These are phyloP conservation scores for Drosophila antonietae DNA, from an alignment of 2,888 invertebrate genomes.

Conservation along the genomic window DNA sequence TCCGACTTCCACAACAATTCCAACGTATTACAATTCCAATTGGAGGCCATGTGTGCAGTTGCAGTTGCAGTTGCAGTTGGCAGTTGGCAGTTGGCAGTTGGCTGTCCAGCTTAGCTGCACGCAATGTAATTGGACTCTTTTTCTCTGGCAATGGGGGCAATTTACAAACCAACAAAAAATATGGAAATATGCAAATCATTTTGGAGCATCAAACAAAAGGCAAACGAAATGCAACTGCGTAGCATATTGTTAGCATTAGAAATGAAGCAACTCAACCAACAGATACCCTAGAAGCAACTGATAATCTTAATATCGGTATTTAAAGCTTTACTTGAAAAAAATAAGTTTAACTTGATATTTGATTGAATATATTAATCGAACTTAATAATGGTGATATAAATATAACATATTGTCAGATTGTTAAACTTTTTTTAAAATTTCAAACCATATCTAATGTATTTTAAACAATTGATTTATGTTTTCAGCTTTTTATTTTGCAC, in stretches of 20 bases:
- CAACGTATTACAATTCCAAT: conserved; percentile 30
- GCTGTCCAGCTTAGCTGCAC: conserved; percentile 43
- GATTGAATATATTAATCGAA: too few relatives aligned
- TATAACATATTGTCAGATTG: too few relatives aligned
- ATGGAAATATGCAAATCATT: conserved; percentile 79
- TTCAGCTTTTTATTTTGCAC: neutral
- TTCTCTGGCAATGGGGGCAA: conserved; percentile 51
- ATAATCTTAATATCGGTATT: neutral
- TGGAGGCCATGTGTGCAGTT: conserved; percentile 62
- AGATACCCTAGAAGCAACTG: neutral
- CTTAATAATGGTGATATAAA: too few relatives aligned
- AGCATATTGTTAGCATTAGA: conserved; percentile 47
- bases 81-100: conserved; percentile 29
- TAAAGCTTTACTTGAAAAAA: neutral
- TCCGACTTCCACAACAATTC: conserved; percentile 18
- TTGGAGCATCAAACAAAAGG: conserved; percentile 71
- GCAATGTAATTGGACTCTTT: conserved; percentile 72
- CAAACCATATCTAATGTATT: neutral
- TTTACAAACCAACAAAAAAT: conserved; percentile 61
- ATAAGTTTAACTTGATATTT: neutral
- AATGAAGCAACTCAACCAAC: conserved; percentile 13
- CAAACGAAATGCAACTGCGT: conserved; percentile 19
- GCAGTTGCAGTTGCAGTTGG: conserved; percentile 12
- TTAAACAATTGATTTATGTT: neutral
- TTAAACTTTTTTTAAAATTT: too few relatives aligned